A percentile compares a stretch with the other conserved stretches of the same genome.
Evolutionary conservation across 2,888 invertebrate species (phyloP).

Genomic region (Andrena fulva): DNA sequence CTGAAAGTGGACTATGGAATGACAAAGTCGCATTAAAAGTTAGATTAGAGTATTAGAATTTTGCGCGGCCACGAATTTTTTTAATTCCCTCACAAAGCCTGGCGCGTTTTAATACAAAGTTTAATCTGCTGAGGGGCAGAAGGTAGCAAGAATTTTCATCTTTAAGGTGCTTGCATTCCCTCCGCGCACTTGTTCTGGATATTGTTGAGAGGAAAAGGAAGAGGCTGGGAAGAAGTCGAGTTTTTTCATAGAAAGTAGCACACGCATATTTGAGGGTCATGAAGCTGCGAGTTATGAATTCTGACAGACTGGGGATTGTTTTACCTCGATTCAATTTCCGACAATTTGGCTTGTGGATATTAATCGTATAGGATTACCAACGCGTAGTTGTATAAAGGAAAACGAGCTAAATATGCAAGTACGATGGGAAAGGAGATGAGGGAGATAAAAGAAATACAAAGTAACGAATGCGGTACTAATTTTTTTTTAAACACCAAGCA

Average conservation of each 20-base stretch:
- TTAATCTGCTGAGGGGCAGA: background rate
- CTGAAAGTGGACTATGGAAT: too few species aligned
- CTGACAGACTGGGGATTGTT: background rate
- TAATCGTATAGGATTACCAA: background rate
- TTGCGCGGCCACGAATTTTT: too few species aligned
- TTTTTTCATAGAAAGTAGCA: background rate
- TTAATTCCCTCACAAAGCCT: background rate
- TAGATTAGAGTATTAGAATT: too few species aligned
- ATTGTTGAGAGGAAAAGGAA: background rate
- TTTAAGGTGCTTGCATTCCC: background rate
- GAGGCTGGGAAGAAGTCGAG: background rate
- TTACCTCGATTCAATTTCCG: background rate
- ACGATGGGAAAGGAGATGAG: background rate
- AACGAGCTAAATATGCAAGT: too few species aligned
- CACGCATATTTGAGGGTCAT: background rate
- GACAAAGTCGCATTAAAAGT: too few species aligned
- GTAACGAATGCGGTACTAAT: too few species aligned
- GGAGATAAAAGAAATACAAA: too few species aligned
- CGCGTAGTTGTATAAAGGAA: too few species aligned
- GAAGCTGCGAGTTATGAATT: background rate
- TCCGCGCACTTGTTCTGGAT: background rate
- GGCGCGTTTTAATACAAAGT: background rate
- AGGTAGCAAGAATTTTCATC: background rate
- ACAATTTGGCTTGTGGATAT: background rate
- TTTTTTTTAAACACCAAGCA: too few species aligned